Evolutionary conservation across 2,113 vertebrate species (phyloP).

Genomic region (Dromaius novaehollandiae): DNA sequence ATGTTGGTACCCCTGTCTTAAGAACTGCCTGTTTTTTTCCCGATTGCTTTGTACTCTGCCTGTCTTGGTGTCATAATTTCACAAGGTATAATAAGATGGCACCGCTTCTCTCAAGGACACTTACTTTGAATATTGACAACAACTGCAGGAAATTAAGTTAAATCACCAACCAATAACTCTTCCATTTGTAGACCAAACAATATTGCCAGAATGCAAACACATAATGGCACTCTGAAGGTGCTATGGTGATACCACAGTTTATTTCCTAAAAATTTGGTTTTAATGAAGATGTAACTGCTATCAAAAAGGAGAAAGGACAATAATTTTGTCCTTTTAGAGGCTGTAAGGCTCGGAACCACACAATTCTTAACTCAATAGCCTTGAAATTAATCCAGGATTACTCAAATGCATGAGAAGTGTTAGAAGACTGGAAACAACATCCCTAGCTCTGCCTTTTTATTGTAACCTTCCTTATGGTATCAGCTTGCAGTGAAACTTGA

Average conservation of each 20-base stretch:
- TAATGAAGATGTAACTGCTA: background rate
- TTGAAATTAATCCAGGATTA: constrained; percentile 73
- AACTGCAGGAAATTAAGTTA: background rate
- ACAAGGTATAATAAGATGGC: background rate
- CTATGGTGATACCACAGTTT: background rate
- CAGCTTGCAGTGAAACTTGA: constrained; percentile 78
- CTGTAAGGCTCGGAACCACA: constrained; percentile 25
- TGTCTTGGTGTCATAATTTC: background rate
- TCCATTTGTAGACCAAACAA: background rate
- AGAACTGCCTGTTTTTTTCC: background rate
- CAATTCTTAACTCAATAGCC: constrained; percentile 52
- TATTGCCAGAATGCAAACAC: background rate
- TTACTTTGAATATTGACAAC: background rate
- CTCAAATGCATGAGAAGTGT: constrained; percentile 62
- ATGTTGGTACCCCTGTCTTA: background rate
- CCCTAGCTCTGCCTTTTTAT: constrained; percentile 42
- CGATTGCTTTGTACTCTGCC: background rate
- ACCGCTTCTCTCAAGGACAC: background rate
- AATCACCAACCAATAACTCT: background rate
- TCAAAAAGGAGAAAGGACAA: background rate
- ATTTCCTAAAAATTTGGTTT: constrained; percentile 14
- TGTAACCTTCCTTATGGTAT: constrained; percentile 68
- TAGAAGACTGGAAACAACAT: constrained; percentile 57
- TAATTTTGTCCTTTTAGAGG: constrained; percentile 16
- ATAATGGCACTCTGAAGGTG: background rate